Base-by-base conservation (phyloP, 2,797 vertebrate species). In the Anguilla megastoma region DNA sequence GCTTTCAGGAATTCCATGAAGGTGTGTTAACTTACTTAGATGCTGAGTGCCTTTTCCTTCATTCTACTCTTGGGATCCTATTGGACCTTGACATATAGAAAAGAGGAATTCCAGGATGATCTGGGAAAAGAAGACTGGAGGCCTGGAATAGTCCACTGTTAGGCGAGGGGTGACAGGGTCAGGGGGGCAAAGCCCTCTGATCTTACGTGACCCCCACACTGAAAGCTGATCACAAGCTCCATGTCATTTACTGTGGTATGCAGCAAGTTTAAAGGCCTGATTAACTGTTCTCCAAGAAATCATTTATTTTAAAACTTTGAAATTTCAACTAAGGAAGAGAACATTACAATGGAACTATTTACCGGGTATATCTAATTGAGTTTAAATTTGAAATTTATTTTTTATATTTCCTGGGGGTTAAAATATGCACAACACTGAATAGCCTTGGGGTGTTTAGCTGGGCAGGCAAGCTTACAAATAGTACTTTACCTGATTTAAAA, bases 311-410 rank as follows among this genome's bases (percentile, higher is more conserved):
- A 50, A 14, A n/a, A 45, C 24, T 7, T 41, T 63, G 14, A 63
- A 66, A 85, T 85, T 33, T 30, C 54, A 85, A 85, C 33, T 56
- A 30, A 85, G 50, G 30, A 85, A 58, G 21, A 58, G 30, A 21
- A 58, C 9, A 7, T 85, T 56, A 58, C 16, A 30, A 14, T 54
- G 80, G 4, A 83, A 10, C 6, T 48, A 58, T 45, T 7, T 71
- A 30, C 7, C 2, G 1, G 66, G 71, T 74, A 33, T 74, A 36
- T 16, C 69, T 36, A 16, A 74, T 12, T 74, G 30, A n/a, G 63
- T 66, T 10, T 56, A 56, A 56, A 56, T 56, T 56, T 10, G 58
- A 24, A 16, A 60, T 60, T 18, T 60, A 60, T 63, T 63, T 63
- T 63, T 45, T 45, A 63, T 18, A 63, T 63, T 63, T 63, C 58